These are phyloP conservation scores for Pachyramphus minor DNA, from an alignment of 2,113 vertebrate genomes.

Conservation along the genomic window DNA sequence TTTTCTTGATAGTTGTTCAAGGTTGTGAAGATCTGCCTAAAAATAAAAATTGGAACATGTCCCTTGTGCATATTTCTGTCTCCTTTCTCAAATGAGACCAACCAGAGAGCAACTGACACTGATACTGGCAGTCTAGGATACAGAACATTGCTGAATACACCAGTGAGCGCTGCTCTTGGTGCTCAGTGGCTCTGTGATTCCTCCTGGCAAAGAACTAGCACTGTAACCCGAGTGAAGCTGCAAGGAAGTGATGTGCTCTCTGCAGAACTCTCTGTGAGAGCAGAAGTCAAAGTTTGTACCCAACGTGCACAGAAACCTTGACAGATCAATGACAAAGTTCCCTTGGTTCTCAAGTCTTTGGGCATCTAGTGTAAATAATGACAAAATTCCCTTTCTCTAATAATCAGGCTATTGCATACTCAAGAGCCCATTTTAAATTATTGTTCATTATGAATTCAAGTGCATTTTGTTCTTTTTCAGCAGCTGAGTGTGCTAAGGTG, in stretches of 20 bases:
- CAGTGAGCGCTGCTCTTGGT: not conserved
- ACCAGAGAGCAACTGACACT: not conserved
- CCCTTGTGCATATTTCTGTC: slow-evolving; percentile 18
- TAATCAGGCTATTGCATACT: not conserved
- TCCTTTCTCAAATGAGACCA: slow-evolving; percentile 43
- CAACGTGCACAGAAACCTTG: not conserved
- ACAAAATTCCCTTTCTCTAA: not conserved
- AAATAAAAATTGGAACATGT: slow-evolving; percentile 50
- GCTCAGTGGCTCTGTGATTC: not conserved
- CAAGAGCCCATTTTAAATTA: not conserved
- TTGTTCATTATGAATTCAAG: not conserved
- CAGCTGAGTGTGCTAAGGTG: not conserved
- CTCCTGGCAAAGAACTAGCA: not conserved
- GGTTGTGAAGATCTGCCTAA: slow-evolving; percentile 35
- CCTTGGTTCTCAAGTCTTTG: not conserved
- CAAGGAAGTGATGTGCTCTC: not conserved
- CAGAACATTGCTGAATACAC: not conserved
- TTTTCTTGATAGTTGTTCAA: slow-evolving; percentile 26
- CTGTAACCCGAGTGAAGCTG: not conserved
- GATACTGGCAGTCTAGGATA: not conserved
- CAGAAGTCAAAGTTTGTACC: not conserved
- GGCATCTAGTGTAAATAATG: not conserved
- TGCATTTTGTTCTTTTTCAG: not conserved
- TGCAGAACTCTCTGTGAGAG: not conserved
- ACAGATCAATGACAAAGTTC: not conserved